Evolutionary conservation across 2,888 invertebrate species (phyloP), one percentile per base, ranked within the genome.

Genomic region (Limenitis arthemis): DNA sequence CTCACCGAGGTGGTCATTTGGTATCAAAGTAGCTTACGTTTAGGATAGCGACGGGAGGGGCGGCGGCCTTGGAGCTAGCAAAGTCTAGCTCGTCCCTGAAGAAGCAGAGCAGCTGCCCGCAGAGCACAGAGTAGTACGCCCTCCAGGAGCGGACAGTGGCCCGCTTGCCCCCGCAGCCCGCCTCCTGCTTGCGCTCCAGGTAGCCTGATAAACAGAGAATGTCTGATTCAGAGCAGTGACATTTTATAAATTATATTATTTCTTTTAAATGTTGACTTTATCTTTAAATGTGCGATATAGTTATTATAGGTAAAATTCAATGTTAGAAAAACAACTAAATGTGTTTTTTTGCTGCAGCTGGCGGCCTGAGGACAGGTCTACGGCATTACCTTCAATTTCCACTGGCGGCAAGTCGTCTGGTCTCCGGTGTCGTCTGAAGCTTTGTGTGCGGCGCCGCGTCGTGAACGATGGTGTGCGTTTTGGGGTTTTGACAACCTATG

Each of bases 61-160:
- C 93, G 0, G 94, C 93, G 0, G 97, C 97, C 83, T 95, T 94
- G 67, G 95, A 93, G 61, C 91, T 91, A 56, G 91, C 89, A 83
- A 97, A 98, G 79, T 97, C 97, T 63, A 93, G 91, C 70, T 95
- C 94, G 73, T 98, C 97, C 72, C 97, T 94, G 89, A 99, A 99
- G 92, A 99, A 99, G 85, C 98, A 98, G 48, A 99, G 86, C 65
- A 98, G 86, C 75, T 99, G 99, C 0, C 99, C 99, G 73, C 98
- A 99, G 29, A 99, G 88, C 50, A 98, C 98, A 0, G 96, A 94
- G 81, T 98, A 96, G 85, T 94, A 96, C 50, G 90, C 91, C 69
- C 98, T 97, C 99, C 99, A 99, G 0, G 97, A 95, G 5, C 99
- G 89, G 5, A 98, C 95, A 0, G 98, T 94, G 0, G 99, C 97